Base-by-base conservation (phyloP, 2,113 vertebrate genomes). In the Clarias macrocephalus region DNA sequence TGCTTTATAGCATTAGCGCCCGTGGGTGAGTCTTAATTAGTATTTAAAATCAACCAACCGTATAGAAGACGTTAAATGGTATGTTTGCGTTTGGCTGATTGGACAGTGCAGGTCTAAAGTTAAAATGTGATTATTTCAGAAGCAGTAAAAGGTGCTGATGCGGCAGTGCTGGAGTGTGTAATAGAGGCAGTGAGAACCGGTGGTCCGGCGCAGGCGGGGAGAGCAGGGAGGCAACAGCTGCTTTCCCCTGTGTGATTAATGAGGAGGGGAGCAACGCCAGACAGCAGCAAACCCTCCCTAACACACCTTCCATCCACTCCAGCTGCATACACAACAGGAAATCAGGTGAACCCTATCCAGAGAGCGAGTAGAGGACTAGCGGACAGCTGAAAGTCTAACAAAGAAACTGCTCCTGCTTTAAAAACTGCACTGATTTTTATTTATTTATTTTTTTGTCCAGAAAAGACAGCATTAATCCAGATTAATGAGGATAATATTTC, bases 161-260 rank as follows among this genome's bases (percentile, higher is more conserved):
- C 60, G 76, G 89, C 89, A 79, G 48, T 60, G 33, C 84, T 13
- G 82, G 59, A 54, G 37, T 65, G 52, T 23, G 48, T 68, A 73
- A 81, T 48, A 80, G 73, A 85, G 85, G 83, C 37, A 33, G 88
- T 25, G 72, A 60, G 18, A 70, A 73, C 63, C 10, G 66, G 72
- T 70, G 85, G 87, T 84, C 87, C 83, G 68, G 82, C 57, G 23
- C 68, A 75, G 54, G 76, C 57, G 30, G 65, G 16, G 82, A 83
- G 85, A 89, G 83, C 62, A 90, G 88, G 88, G 91, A 92, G 88
- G 80, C 82, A 91, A 82, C 90, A 93, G 90, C 89, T 92, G 88
- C 85, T 92, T 72, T 82, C 86, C 90, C 86, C 87, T 87, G 85
- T 68, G 84, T 92, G 93, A 95, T 94, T 89, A 90, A 88, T 63